Base-by-base conservation (phyloP, 2,888 invertebrate species). In the Psylliodes chrysocephalus region DNA sequence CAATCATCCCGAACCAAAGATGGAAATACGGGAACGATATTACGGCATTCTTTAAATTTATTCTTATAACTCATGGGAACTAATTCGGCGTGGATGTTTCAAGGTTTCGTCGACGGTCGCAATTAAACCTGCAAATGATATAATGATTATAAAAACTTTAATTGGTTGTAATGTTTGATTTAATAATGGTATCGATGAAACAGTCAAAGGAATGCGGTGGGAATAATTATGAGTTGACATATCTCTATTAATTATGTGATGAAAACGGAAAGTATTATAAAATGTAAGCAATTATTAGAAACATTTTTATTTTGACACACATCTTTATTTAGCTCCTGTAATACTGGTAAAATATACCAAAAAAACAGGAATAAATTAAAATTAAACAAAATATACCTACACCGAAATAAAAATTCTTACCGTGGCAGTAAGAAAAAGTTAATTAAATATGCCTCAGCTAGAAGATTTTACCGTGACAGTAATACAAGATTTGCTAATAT, bases 11-110 rank as follows among this genome's bases (percentile, higher is more conserved):
- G 28, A 14, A 38, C 49, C 38, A 25, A 19, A 49, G 28, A 52
- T 47, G 38, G 59, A 15, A 8, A 30, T 60, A 33, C 52, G 25
- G 40, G 28, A 19, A 60, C 33, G 35, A 38, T 46, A 60, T 61
- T 61, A 54, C 35, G 8, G 35, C 44, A 55, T 55, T 55, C 55
- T 44, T 55, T 7, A 12, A 18, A 55, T 28, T n/a, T 30, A 42
- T 55, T 44, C 42, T 25, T 44, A 19, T 55, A 44, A 30, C 17
- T 44, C 30, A 15, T 55, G 55, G 55, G 55, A 55, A 55, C 42
- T 46, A 30, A 55, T 55, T 55, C 44, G 22, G 22, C 14, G 46
- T 46, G 14, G 46, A 12, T 14, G 46, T 19, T 46, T 46, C 46
- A 22, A 46, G 46, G 22, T 46, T 46, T 46, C 22, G 46, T 46